These are phyloP conservation scores for Conger conger DNA, from an alignment of 2,113 vertebrate species.

Conservation along the genomic window DNA sequence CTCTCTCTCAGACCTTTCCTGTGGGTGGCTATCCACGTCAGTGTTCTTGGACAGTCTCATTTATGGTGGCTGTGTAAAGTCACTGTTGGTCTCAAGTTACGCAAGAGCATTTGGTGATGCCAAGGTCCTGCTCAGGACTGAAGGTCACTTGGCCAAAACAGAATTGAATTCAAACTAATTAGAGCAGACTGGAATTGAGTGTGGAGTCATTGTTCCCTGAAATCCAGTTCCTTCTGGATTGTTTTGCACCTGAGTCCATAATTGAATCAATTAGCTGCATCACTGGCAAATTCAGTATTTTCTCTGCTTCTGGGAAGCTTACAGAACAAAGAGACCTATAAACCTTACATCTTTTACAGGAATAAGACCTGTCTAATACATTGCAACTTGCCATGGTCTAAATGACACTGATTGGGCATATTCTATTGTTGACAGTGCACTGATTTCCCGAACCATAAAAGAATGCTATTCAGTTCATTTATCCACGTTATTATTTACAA, in stretches of 20 bases:
- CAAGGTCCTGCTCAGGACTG: background rate
- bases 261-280: constrained; percentile 16
- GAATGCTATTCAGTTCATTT: too few species aligned
- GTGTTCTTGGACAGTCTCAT: background rate
- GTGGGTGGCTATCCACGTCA: background rate
- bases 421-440: too few species aligned
- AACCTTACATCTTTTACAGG: background rate
- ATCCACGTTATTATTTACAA: too few species aligned
- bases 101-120: background rate
- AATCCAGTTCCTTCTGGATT: constrained; percentile 1
- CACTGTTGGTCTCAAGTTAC: constrained; percentile 5
- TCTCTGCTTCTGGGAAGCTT: background rate
- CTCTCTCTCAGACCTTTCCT: background rate
- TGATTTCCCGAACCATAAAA: too few species aligned
- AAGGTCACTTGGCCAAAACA: background rate
- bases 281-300: background rate
- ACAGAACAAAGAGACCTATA: background rate
- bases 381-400: too few species aligned
- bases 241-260: constrained; percentile 5
- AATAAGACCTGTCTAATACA: too few species aligned
- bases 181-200: constrained; percentile 2
- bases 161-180: constrained; percentile 8
- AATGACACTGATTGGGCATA: too few species aligned
- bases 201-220: background rate
- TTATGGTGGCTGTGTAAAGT: background rate